A percentile compares a stretch with the other conserved stretches of the same genome.
These are phyloP conservation scores for Sebastes cheni DNA, from an alignment of 2,797 vertebrate species.

Conservation along the genomic window DNA sequence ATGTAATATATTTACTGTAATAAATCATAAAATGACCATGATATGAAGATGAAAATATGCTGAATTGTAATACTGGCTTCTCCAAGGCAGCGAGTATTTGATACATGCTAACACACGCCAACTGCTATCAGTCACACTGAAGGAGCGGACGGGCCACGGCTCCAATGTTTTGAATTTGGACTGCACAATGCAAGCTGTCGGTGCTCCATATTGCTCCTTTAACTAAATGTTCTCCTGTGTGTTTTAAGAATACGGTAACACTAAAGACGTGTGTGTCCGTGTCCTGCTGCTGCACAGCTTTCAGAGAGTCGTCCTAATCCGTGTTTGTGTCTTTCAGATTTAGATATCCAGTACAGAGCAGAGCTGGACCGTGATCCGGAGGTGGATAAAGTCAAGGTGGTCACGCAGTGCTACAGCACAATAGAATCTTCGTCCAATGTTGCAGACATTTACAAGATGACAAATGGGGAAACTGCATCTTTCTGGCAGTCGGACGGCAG, in stretches of 20 bases:
- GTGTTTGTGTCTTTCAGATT: constrained; percentile 65
- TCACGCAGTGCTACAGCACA: constrained; percentile 93
- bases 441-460: constrained; percentile 92
- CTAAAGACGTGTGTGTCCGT: not conserved
- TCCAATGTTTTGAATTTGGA: too few relatives aligned
- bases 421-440: constrained; percentile 96
- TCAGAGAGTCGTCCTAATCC: not conserved
- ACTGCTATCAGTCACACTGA: too few relatives aligned
- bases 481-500: constrained; percentile 99
- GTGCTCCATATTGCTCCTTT: not conserved
- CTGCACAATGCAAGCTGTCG: too few relatives aligned
- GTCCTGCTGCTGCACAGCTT: not conserved
- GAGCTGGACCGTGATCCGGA: constrained; percentile 90
- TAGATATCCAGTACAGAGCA: constrained; percentile 84
- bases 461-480: constrained; percentile 92
- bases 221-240: not conserved
- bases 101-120: too few relatives aligned
- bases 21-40: too few relatives aligned
- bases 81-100: too few relatives aligned
- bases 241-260: not conserved
- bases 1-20: too few relatives aligned
- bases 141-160: too few relatives aligned
- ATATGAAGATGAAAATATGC: fast-evolving
- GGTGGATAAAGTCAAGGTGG: constrained; percentile 90
- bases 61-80: too few relatives aligned